Base-by-base conservation (phyloP, 2,113 vertebrate species). In the Danionella cerebrum region DNA sequence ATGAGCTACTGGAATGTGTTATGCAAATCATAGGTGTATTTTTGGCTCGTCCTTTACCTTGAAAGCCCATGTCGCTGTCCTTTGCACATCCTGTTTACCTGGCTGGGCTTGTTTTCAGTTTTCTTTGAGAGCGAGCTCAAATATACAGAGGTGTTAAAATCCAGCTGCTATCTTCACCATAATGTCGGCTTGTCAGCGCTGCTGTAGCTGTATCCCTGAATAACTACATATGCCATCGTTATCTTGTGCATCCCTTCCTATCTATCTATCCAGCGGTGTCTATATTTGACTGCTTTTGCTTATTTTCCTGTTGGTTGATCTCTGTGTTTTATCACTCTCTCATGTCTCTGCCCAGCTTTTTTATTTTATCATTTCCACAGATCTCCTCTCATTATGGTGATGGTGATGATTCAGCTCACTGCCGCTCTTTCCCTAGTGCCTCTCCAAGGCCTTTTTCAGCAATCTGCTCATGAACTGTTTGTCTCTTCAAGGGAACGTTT, bases 321-420 rank as follows among this genome's bases (percentile, higher is more conserved):
- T 48, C 13, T 55, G 16, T 44, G 39, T 65, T 42, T 52, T 65
- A 69, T 53, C 54, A 41, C 53, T 58, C 31, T 53, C 25, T 31
- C 13, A 2, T 50, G 24, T 27, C 7, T 21, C 6, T 42, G 45
- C 39, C 13, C 59, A 36, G 67, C 48, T 47, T 65, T 57, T 16
- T 72, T 42, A 59, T 22, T 24, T 59, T 11, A 44, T 16, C n/a
- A 41, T 11, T 21, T 31, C 14, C 29, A 84, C 71, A 52, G 64
- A 82, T 84, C 75, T 82, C 80, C 84, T 86, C 88, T 88, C 83
- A 87, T 90, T 84, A 87, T 84, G 72, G 63, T 81, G 86, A 88
- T 85, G 83, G 85, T 75, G 82, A 88, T 87, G 87, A 87, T 89
- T 88, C 84, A 84, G 78, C 85, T 83, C 86, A 85, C 78, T 82